Conservation (phyloP, 2,888 invertebrate species). For the Troilus luridus region DNA sequence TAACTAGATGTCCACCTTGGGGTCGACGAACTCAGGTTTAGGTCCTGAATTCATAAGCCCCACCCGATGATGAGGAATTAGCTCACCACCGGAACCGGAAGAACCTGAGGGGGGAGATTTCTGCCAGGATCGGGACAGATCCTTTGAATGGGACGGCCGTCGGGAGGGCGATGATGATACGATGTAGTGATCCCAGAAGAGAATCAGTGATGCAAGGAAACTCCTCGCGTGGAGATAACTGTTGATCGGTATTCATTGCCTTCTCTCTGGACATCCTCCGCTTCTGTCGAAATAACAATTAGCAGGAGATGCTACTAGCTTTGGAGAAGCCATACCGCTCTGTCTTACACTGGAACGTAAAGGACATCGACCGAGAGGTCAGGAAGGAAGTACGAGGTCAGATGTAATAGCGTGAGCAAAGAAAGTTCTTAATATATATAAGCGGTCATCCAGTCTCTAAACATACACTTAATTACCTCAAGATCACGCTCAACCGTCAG, state of each 20-base stretch:
- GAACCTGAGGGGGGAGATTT: slow-evolving; percentile 3
- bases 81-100: slow-evolving; percentile 22
- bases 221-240: slow-evolving; percentile 45
- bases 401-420: too few relatives aligned
- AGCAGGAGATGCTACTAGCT: background rate
- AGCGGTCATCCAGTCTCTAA: too few relatives aligned
- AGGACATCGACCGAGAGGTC: background rate
- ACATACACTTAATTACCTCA: too few relatives aligned
- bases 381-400: too few relatives aligned
- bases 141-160: slow-evolving; percentile 15
- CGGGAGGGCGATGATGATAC: background rate
- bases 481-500: too few relatives aligned
- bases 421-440: too few relatives aligned
- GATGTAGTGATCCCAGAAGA: slow-evolving; percentile 29
- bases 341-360: background rate
- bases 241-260: slow-evolving; percentile 19
- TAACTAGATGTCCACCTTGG: background rate
- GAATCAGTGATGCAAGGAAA: slow-evolving; percentile 55
- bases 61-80: background rate
- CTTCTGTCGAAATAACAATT: slow-evolving; percentile 42
- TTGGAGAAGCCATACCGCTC: background rate
- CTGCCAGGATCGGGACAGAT: background rate
- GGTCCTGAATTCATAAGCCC: slow-evolving; percentile 19
- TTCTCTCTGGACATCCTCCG: background rate
- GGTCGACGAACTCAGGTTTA: background rate